Conservation (phyloP, 1,140 invertebrate genomes). For the Drosophila yakuba region DNA sequence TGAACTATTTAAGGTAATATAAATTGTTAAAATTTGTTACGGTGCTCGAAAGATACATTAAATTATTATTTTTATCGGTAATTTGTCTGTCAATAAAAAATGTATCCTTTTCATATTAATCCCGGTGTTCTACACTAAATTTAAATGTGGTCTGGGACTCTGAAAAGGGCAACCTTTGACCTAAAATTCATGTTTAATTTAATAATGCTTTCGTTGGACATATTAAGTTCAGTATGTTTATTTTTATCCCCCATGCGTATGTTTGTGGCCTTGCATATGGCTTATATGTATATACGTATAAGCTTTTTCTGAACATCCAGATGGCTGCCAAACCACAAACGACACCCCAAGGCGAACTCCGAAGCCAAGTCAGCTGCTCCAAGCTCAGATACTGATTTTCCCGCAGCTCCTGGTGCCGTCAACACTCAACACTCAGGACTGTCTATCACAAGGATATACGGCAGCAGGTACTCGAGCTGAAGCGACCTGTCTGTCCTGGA, state of each 20-base stretch:
- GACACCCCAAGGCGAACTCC: constrained; percentile 44
- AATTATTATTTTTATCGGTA: neutral
- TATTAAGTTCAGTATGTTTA: constrained; percentile 14
- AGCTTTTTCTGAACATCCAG: constrained; percentile 11
- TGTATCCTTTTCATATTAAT: neutral
- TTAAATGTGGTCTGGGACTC: neutral
- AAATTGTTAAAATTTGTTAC: neutral
- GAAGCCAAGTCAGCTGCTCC: constrained; percentile 36
- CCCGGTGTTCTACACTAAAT: neutral
- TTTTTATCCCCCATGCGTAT: constrained; percentile 4
- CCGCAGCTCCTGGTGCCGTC: constrained; percentile 24
- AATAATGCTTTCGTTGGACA: constrained; percentile 27
- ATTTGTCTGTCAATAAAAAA: neutral
- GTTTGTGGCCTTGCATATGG: constrained; percentile 22
- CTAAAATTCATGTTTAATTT: constrained; percentile 6
- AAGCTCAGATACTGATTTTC: constrained; percentile 5
- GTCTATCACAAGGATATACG: constrained; percentile 51
- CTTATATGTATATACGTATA: constrained; percentile 22
- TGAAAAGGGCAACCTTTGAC: constrained; percentile 4
- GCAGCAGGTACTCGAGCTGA: constrained; percentile 27
- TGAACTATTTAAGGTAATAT: neutral
- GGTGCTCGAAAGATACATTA: neutral
- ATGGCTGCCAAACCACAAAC: constrained; percentile 35
- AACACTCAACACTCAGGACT: constrained; percentile 39
- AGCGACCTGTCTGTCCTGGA: constrained; percentile 36